phyloP scores from a whole-genome alignment of 2,113 vertebrate species.

The Martes martes region DNA sequence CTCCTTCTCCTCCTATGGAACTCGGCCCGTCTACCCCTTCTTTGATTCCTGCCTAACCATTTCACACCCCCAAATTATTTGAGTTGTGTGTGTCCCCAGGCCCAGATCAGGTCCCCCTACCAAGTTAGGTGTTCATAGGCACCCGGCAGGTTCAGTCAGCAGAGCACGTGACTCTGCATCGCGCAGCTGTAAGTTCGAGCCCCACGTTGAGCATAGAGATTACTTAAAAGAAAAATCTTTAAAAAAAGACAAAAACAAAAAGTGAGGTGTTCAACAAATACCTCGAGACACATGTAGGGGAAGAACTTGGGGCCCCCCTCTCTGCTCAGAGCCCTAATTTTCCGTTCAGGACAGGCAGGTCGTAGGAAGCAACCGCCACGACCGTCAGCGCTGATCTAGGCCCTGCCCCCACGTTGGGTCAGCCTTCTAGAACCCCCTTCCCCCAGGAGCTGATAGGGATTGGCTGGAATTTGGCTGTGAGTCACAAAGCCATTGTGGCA shows the following conservation, averaged over 20 bases:
- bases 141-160: neutral
- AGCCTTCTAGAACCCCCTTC: neutral
- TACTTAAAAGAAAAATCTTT: neutral
- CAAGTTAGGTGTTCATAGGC: neutral
- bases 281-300: neutral
- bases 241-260: neutral
- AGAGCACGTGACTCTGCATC: neutral
- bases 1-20: neutral
- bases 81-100: neutral
- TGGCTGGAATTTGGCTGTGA: neutral
- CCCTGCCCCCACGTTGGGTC: neutral
- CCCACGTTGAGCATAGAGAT: neutral
- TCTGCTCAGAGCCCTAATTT: neutral
- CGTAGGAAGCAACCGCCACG: too few species aligned
- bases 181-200: neutral
- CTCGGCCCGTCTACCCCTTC: neutral
- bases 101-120: neutral
- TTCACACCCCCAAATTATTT: neutral
- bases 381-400: neutral
- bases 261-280: neutral
- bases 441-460: neutral
- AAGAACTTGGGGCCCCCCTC: neutral
- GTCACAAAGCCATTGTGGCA: conserved; percentile 54
- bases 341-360: neutral
- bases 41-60: neutral